Evolutionary conservation across 2,113 vertebrate species (phyloP).

Genomic region (Elgaria multicarinata): DNA sequence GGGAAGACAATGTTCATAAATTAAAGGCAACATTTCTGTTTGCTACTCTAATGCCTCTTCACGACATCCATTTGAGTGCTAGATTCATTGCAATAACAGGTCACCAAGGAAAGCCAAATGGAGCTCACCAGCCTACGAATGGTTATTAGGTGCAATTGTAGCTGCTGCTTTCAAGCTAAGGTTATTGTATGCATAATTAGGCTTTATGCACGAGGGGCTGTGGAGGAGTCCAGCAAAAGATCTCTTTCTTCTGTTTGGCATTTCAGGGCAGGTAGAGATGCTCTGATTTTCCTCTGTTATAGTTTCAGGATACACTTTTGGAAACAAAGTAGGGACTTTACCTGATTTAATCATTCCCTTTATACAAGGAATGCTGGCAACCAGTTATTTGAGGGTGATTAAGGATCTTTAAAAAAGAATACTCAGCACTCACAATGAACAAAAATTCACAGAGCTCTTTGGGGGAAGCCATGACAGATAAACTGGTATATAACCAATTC

Average conservation of each 20-base stretch:
- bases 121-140: background rate
- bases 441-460: background rate
- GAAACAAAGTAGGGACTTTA: background rate
- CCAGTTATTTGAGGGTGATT: background rate
- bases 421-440: background rate
- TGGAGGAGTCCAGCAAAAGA: background rate
- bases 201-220: background rate
- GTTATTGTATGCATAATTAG: background rate
- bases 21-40: background rate
- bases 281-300: background rate
- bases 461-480: background rate
- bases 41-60: background rate
- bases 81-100: background rate
- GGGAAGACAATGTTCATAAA: background rate
- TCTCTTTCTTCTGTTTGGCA: background rate
- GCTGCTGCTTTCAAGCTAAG: accelerated
- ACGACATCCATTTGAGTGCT: background rate
- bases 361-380: background rate
- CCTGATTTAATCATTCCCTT: background rate
- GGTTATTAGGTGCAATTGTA: background rate
- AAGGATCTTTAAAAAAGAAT: background rate
- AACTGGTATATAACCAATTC: background rate
- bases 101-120: background rate
- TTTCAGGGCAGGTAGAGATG: background rate
- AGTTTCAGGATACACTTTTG: background rate